phyloP scores from a whole-genome alignment of 1,140 invertebrate species.

The Akabosia matsudoensis region DNA sequence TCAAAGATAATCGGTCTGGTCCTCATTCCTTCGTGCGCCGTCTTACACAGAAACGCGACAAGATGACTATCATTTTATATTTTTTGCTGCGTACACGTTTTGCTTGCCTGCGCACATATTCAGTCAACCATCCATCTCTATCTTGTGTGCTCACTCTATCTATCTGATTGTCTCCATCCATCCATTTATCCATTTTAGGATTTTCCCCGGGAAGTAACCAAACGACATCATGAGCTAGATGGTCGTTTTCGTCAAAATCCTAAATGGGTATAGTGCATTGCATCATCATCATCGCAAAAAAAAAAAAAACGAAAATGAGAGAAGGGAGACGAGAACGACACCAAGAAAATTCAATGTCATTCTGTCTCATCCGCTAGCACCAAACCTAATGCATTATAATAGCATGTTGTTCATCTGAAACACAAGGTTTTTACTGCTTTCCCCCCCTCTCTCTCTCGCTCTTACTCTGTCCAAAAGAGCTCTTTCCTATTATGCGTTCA shows the following conservation, averaged over 20 bases:
- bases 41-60: not conserved
- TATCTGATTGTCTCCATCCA: not conserved
- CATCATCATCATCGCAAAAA: conserved; percentile 3
- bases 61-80: conserved; percentile 16
- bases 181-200: conserved; percentile 16
- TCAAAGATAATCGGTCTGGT: too few relatives aligned
- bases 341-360: conserved; percentile 19
- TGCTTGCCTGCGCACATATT: conserved; percentile 2
- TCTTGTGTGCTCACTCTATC: not conserved
- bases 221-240: not conserved
- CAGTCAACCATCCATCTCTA: not conserved
- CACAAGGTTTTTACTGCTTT: not conserved
- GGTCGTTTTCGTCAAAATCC: not conserved
- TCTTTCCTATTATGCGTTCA: not conserved
- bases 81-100: not conserved
- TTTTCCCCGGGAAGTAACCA: not conserved
- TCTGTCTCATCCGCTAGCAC: conserved; percentile 5
- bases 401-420: not conserved
- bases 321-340: conserved; percentile 11
- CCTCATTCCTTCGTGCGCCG: not conserved
- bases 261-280: not conserved
- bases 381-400: not conserved
- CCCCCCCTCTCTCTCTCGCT: not conserved
- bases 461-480: too few relatives aligned
- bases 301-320: too few relatives aligned